Base-by-base conservation (phyloP, 1,140 invertebrate species). In the Pectinophora gossypiella region DNA sequence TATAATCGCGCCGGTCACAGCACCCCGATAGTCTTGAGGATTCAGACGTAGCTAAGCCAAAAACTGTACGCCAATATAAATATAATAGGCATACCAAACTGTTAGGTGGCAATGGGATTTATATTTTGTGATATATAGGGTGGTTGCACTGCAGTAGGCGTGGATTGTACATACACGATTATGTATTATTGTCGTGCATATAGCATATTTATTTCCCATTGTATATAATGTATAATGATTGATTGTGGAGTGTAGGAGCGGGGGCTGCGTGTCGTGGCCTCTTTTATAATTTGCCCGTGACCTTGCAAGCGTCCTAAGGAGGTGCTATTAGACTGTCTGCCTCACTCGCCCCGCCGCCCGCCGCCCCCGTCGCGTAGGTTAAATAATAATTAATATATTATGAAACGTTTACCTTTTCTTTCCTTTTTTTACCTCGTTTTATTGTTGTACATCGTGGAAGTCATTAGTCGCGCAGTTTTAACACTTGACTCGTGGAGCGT, bases 221-320 rank as follows among this genome's bases (percentile, higher is more conserved):
- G 81, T 85, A 85, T 83, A 85, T 85, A 85, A 82, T 79, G 78
- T 85, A 78, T 76, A 73, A 76, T 78, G 44, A 44, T 51, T n/a
- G 44, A 61, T 56, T 52, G 54, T 54, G 48, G 48, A 40, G 52
- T 48, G 43, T 21, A 43, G 54, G 61, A 54, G 52, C 21, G 56
- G 48, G 42, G 40, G 42, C 42, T 10, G 2, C 27, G 27, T 2
- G 27, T 32, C 27, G 7, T 32, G 27, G 2, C 7, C n/a, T 3
- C n/a, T 32, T n/a, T 3, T 32, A 9, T 32, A 3, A 32, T n/a
- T n/a, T n/a, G n/a, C n/a, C 27, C 27, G n/a, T 12, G 4, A 23
- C 4, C 27, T 3, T 32, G 27, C 2, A 32, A 3, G 27, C 7
- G n/a, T 32, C n/a, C 27, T 12, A 10, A 23, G n/a, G n/a, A 32